These are phyloP conservation scores for Bursaphelenchus mucronatus DNA, from an alignment of 1,140 invertebrate species.

Conservation along the genomic window DNA sequence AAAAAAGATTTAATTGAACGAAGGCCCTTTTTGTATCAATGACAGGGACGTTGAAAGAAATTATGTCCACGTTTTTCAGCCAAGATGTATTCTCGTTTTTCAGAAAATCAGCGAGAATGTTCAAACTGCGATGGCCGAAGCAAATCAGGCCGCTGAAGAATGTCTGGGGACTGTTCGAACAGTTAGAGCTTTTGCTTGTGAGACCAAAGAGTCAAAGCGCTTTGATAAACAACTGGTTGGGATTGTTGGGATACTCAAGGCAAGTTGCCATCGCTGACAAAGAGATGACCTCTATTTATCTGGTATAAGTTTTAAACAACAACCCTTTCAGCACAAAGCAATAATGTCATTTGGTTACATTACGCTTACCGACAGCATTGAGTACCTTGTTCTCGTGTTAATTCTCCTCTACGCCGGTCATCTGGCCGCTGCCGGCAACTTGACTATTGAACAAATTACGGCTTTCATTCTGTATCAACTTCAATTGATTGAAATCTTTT, in stretches of 20 bases:
- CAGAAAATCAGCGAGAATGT: constrained; percentile 41
- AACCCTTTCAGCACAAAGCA: constrained; percentile 35
- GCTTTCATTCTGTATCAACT: constrained; percentile 53
- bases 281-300: too few relatives aligned
- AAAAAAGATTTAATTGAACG: too few relatives aligned
- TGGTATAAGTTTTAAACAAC: too few relatives aligned
- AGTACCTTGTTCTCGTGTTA: constrained; percentile 43
- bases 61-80: too few relatives aligned
- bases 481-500: constrained; percentile 51
- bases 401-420: constrained; percentile 51
- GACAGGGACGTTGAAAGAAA: too few relatives aligned
- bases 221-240: constrained; percentile 35
- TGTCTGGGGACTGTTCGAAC: constrained; percentile 30
- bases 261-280: not conserved
- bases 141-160: constrained; percentile 61
- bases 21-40: too few relatives aligned
- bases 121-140: constrained; percentile 59
- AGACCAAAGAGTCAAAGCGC: constrained; percentile 30
- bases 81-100: constrained; percentile 1
- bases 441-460: constrained; percentile 38
- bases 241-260: constrained; percentile 33
- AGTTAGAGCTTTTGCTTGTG: constrained; percentile 40
- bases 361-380: constrained; percentile 45
- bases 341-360: constrained; percentile 46
- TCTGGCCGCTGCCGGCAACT: constrained; percentile 34